phyloP scores from a whole-genome alignment of 2,888 invertebrate genomes.

The Cantharis rustica region DNA sequence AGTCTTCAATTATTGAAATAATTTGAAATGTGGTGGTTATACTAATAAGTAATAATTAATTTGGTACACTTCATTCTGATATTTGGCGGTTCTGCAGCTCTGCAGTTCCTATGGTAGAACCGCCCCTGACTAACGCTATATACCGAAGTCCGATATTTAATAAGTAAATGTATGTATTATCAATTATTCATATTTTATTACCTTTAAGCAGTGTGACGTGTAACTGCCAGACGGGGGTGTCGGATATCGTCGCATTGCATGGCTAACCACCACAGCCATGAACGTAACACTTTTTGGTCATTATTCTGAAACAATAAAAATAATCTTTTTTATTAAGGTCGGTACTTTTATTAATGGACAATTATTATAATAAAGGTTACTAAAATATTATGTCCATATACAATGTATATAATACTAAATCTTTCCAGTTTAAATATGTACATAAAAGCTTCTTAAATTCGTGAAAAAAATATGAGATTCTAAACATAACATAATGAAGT shows the following conservation, averaged over 20 bases:
- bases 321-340: constrained; percentile 5
- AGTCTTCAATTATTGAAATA: too few species aligned
- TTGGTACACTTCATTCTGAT: too few species aligned
- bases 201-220: constrained; percentile 66
- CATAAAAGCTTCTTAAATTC: neutral
- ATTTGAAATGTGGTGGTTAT: too few species aligned
- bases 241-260: constrained; percentile 71
- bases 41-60: too few species aligned
- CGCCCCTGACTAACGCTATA: too few species aligned
- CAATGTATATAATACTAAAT: too few species aligned
- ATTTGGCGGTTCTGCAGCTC: too few species aligned
- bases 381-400: too few species aligned
- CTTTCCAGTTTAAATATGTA: neutral
- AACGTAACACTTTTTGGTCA: constrained; percentile 59
- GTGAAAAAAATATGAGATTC: too few species aligned
- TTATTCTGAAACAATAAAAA: constrained; percentile 62
- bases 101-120: too few species aligned
- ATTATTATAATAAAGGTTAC: neutral
- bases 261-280: constrained; percentile 71
- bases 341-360: neutral
- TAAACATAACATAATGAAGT: too few species aligned
- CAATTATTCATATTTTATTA: constrained; percentile 49
- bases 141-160: too few species aligned
- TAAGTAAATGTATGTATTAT: neutral
- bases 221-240: constrained; percentile 67